Evolutionary conservation across 2,113 vertebrate species (phyloP).

Genomic region (Hepsetus odoe): DNA sequence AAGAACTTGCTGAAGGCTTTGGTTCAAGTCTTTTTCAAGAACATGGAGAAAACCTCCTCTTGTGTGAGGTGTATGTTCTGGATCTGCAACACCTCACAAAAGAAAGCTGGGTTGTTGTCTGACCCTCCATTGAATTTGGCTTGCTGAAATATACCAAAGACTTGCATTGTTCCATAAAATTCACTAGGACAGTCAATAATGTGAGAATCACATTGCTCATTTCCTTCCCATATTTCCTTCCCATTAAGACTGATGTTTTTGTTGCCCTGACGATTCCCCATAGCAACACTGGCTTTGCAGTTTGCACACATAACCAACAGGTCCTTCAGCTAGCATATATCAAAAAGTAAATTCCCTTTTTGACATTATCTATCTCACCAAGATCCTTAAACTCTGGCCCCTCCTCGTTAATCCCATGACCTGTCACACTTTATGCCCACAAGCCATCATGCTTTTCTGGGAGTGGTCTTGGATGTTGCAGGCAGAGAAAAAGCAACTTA

Average conservation of each 20-base stretch:
- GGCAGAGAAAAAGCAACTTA: constrained; percentile 77
- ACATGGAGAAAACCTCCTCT: not conserved
- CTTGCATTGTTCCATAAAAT: too few species aligned
- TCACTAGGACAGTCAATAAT: not conserved
- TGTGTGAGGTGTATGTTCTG: not conserved
- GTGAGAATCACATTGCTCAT: not conserved
- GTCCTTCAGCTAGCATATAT: constrained; percentile 72
- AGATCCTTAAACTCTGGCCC: constrained; percentile 63
- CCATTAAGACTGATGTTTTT: constrained; percentile 65
- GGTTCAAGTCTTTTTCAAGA: constrained; percentile 59
- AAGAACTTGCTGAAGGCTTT: constrained; percentile 55
- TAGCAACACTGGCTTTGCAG: constrained; percentile 66
- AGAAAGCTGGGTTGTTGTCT: not conserved
- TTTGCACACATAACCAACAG: constrained; percentile 63
- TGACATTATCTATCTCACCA: constrained; percentile 59
- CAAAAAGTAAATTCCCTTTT: constrained; percentile 72
- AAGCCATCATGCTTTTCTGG: constrained; percentile 72
- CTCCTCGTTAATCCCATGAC: constrained; percentile 74
- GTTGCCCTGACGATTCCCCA: constrained; percentile 71
- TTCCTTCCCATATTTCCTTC: constrained; percentile 26
- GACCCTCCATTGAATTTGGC: not conserved
- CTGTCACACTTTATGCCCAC: constrained; percentile 69
- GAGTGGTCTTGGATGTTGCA: constrained; percentile 76
- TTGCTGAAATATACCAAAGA: not conserved
- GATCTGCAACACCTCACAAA: not conserved